Base-by-base conservation (phyloP, 2,888 invertebrate species). In the Epinotia brunnichana region DNA sequence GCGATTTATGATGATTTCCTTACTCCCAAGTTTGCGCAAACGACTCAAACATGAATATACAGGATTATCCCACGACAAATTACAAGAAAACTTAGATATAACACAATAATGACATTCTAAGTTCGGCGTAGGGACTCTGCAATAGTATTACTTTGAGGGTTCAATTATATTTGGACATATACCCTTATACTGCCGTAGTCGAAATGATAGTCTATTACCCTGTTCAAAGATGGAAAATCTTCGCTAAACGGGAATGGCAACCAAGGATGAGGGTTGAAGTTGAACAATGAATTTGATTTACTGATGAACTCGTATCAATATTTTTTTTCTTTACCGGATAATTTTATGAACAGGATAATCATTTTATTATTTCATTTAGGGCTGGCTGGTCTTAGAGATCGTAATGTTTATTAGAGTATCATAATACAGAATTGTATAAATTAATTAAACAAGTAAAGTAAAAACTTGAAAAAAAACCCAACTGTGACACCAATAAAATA, bases 71-170 rank as follows among this genome's bases (percentile, higher is more conserved):
- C 41, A 44, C 60, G 66, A 21, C 41, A 51, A 48, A 35, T 64
- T 57, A 39, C 64, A 39, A 29, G 57, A 59, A 59, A 44, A 19
- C n/a, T 51, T 13, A 53, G 39, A 53, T 70, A 19, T 51, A 70
- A 57, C 51, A 63, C 35, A 57, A 64, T 70, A 63, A 70, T 63
- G 21, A 48, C 62, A 64, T 60, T 21, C 15, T 41, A 66, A 59
- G 29, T 41, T 62, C 29, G 64, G 48, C 48, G 21, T 21, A 39
- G 35, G 17, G 9, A 39, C 13, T 61, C 59, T 39, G 2, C 69
- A 35, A 56, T 64, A 39, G 21, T 57, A 17, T 48, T 59, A 41
- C 29, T 17, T 41, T 60, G 13, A 15, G 68, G 51, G 51, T 51
- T 41, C 24, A 51, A 70, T 64, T 70, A 71, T 61, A 44, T 35